phyloP scores from a whole-genome alignment of 1,140 invertebrate genomes.

The Drosophila lacteicornis region DNA sequence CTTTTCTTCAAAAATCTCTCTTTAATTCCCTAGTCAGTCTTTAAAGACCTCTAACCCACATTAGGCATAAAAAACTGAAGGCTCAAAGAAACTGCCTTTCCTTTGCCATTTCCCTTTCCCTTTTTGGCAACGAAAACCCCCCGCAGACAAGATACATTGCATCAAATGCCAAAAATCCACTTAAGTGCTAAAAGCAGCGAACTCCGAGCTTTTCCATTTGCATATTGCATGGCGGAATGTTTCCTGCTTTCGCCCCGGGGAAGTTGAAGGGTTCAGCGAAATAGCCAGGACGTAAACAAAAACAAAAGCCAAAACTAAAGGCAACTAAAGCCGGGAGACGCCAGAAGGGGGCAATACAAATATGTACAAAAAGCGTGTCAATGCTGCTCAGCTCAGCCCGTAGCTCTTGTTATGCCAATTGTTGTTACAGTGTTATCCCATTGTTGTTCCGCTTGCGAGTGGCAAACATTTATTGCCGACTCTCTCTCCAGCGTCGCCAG shows the following conservation, averaged over 20 bases:
- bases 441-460: slow-evolving; percentile 47
- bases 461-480: slow-evolving; percentile 75
- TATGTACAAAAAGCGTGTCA: slow-evolving; percentile 70
- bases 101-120: not conserved
- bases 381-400: slow-evolving; percentile 34
- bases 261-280: slow-evolving; percentile 15
- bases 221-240: slow-evolving; percentile 59
- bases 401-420: slow-evolving; percentile 50
- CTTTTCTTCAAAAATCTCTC: no score
- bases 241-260: slow-evolving; percentile 32
- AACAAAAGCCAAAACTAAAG: slow-evolving; percentile 15
- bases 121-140: not conserved
- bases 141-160: slow-evolving; percentile 47
- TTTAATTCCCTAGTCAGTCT: not conserved
- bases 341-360: slow-evolving; percentile 48
- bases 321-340: slow-evolving; percentile 9
- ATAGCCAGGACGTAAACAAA: slow-evolving; percentile 5
- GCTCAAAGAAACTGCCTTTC: not conserved
- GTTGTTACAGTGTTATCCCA: slow-evolving; percentile 24
- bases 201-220: slow-evolving; percentile 28
- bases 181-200: slow-evolving; percentile 65
- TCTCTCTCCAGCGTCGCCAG: slow-evolving; percentile 57
- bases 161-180: slow-evolving; percentile 77
- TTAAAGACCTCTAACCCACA: not conserved
- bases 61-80: not conserved